Evolutionary conservation across 2,797 vertebrate genomes (phyloP).

Genomic region (Melanotaenia maccullochi): DNA sequence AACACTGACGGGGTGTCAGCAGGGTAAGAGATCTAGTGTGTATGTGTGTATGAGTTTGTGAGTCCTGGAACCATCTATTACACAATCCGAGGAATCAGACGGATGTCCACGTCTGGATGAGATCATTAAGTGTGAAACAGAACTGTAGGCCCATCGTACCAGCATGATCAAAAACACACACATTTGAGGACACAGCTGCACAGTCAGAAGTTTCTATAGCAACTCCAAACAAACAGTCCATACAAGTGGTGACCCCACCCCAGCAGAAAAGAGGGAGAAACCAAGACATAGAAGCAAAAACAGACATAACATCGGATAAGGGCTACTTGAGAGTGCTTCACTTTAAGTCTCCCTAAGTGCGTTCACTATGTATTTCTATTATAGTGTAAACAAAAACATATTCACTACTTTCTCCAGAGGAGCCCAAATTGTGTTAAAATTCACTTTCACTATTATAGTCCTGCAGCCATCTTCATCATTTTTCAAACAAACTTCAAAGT

Average conservation of each 20-base stretch:
- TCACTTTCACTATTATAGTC: background rate
- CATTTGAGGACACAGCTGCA: constrained; percentile 37
- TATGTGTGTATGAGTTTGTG: constrained; percentile 3
- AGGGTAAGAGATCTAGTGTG: constrained; percentile 19
- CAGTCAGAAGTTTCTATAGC: constrained; percentile 61
- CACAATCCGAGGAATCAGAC: constrained; percentile 73
- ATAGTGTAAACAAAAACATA: background rate
- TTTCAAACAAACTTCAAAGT: constrained; percentile 7
- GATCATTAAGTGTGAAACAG: constrained; percentile 66
- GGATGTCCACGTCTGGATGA: constrained; percentile 71
- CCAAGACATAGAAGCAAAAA: constrained; percentile 31
- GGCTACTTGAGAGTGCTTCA: constrained; percentile 35
- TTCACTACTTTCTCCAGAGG: background rate
- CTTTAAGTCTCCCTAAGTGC: constrained; percentile 19
- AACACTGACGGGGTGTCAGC: constrained; percentile 47
- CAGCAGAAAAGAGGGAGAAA: constrained; percentile 37
- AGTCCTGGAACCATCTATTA: constrained; percentile 61
- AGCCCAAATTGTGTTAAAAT: background rate
- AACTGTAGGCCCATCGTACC: constrained; percentile 46
- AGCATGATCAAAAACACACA: constrained; percentile 19
- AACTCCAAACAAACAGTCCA: constrained; percentile 79
- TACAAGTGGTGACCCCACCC: constrained; percentile 62
- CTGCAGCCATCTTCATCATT: constrained; percentile 1
- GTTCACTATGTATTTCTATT: background rate
- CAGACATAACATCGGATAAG: constrained; percentile 16